Conservation (phyloP, 2,797 vertebrate genomes). For the Ambastaia sidthimunki region DNA sequence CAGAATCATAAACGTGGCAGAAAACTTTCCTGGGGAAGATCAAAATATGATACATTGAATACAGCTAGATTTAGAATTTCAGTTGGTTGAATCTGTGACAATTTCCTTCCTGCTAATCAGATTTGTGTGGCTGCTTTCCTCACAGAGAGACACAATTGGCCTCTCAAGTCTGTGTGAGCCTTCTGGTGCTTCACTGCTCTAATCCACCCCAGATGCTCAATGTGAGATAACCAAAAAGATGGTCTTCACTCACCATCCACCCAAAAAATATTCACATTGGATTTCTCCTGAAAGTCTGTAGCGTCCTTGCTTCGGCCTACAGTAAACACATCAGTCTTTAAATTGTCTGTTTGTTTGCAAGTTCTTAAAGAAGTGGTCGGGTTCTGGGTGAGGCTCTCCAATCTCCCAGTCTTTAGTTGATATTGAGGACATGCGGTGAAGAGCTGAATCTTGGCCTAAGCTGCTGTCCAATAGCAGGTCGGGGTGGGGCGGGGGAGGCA, state of each 20-base stretch:
- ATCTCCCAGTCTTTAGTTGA: conserved; percentile 69
- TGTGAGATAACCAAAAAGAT: conserved; percentile 48
- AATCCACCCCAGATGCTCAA: conserved; percentile 52
- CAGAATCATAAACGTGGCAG: conserved; percentile 38
- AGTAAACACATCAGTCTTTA: conserved; percentile 71
- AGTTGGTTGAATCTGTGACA: conserved; percentile 53
- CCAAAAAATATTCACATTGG: conserved; percentile 37
- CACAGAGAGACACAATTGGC: conserved; percentile 54
- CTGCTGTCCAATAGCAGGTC: conserved; percentile 79
- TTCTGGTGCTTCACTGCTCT: conserved; percentile 51
- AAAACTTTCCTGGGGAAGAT: neutral
- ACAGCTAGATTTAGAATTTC: conserved; percentile 54
- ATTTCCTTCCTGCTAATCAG: conserved; percentile 59
- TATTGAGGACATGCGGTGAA: conserved; percentile 80
- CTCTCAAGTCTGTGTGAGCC: conserved; percentile 51
- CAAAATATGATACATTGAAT: conserved; percentile 45
- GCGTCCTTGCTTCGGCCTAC: conserved; percentile 36
- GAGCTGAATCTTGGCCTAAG: conserved; percentile 83
- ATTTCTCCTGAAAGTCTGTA: conserved; percentile 8
- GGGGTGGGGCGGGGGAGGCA: conserved; percentile 71
- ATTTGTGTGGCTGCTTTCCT: conserved; percentile 59
- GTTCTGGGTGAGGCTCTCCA: conserved; percentile 72
- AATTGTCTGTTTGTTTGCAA: conserved; percentile 80
- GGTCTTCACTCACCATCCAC: conserved; percentile 23
- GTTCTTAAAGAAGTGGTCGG: conserved; percentile 90